These are phyloP conservation scores for Xenopus petersii DNA, from an alignment of 2,797 vertebrate species.

Conservation along the genomic window DNA sequence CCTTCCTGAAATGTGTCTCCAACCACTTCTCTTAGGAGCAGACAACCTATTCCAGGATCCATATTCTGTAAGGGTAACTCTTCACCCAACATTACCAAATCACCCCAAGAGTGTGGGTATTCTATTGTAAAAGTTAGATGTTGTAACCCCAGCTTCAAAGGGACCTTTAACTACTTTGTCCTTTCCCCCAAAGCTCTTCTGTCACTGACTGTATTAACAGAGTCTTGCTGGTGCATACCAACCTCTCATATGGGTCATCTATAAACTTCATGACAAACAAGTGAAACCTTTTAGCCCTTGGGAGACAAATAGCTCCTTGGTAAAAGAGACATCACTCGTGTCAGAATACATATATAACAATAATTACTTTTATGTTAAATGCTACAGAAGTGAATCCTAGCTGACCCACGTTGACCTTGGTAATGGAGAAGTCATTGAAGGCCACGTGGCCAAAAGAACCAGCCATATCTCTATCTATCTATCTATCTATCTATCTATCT, in stretches of 20 bases:
- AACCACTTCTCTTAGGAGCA: no score
- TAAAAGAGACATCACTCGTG: slow-evolving; percentile 18
- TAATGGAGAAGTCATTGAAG: neutral
- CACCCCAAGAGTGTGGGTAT: no score
- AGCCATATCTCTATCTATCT: no score
- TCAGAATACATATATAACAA: slow-evolving; percentile 10
- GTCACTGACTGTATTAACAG: slow-evolving; percentile 28
- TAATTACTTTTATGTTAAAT: slow-evolving; percentile 17
- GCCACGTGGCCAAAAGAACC: slow-evolving; percentile 7
- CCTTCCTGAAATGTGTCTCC: no score
- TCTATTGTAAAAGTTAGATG: no score
- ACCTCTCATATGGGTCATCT: slow-evolving; percentile 23
- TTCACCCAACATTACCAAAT: no score
- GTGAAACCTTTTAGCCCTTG: slow-evolving; percentile 10
- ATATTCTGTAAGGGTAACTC: no score
- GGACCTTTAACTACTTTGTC: neutral
- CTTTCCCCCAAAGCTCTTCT: slow-evolving; percentile 18
- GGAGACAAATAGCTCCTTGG: slow-evolving; percentile 21
- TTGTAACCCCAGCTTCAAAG: no score
- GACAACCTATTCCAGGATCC: no score
- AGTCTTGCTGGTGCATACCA: slow-evolving; percentile 23
- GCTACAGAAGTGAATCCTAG: neutral
- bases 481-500: no score
- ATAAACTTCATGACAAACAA: slow-evolving; percentile 19
- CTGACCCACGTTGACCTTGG: slow-evolving; percentile 32